These are phyloP conservation scores for Hylomyscus alleni DNA, from an alignment of 2,797 vertebrate species.

Conservation along the genomic window DNA sequence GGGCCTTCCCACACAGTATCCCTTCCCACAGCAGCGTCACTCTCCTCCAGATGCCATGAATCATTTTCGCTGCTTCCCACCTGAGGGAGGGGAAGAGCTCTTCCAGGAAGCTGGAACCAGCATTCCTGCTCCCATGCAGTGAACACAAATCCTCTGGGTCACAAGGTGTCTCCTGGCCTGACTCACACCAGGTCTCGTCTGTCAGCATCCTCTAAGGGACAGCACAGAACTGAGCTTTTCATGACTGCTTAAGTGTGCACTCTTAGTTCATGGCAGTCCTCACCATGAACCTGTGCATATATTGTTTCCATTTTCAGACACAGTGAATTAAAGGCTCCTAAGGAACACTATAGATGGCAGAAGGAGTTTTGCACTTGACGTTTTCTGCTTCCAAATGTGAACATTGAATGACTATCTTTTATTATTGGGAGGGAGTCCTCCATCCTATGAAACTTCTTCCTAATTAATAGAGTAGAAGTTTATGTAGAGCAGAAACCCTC, in stretches of 20 bases:
- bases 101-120: neutral
- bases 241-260: neutral
- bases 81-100: neutral
- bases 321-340: neutral
- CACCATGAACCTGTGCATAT: neutral
- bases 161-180: neutral
- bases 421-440: neutral
- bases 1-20: conserved; percentile 33
- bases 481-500: neutral
- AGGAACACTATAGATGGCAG: neutral
- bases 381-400: neutral
- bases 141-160: neutral
- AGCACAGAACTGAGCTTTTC: neutral
- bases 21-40: neutral
- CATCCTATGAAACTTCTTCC: neutral
- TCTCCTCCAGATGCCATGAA: conserved; percentile 19
- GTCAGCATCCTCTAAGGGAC: neutral
- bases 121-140: neutral
- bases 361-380: neutral
- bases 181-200: neutral
- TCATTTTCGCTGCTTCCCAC: conserved; percentile 61
- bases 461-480: neutral
- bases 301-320: conserved; percentile 10
- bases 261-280: neutral
- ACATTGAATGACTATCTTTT: neutral